A percentile compares a stretch with the other conserved stretches of the same genome.
Evolutionary conservation across 1,140 invertebrate species (phyloP).

Genomic region (Brachionus asplanchnoidis): DNA sequence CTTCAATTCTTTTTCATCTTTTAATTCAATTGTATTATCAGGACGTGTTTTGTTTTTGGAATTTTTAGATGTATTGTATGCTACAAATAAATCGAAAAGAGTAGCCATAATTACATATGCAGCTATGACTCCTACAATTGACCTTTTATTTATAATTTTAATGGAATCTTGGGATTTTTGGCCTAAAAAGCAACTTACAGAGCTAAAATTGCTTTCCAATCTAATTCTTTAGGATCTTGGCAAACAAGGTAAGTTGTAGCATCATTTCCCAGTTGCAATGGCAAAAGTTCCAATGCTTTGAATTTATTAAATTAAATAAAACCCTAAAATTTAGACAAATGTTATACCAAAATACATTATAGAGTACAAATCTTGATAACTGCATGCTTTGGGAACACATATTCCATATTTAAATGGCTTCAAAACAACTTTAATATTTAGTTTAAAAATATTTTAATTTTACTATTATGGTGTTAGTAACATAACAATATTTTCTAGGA

Average conservation of each 20-base stretch:
- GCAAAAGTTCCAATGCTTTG: neutral
- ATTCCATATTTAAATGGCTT: constrained; percentile 42
- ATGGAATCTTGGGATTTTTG: no score
- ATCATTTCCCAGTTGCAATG: neutral
- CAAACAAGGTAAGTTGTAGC: neutral
- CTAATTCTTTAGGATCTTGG: neutral
- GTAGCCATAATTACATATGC: neutral
- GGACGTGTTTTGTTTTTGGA: neutral
- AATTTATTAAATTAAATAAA: neutral
- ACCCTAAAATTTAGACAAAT: neutral
- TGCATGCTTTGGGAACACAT: constrained; percentile 30
- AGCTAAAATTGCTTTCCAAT: neutral
- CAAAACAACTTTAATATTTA: neutral
- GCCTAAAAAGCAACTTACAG: neutral
- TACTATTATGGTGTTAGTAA: neutral
- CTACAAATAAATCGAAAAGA: neutral
- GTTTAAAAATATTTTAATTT: constrained; percentile 11
- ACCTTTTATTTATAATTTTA: neutral
- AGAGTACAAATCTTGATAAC: neutral
- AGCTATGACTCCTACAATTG: neutral
- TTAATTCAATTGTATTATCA: neutral
- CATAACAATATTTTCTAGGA: constrained; percentile 1
- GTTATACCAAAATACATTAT: neutral
- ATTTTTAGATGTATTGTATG: no score
- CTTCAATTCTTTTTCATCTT: neutral